Conservation (phyloP, 2,888 invertebrate species). For the Drosophila neotestacea region DNA sequence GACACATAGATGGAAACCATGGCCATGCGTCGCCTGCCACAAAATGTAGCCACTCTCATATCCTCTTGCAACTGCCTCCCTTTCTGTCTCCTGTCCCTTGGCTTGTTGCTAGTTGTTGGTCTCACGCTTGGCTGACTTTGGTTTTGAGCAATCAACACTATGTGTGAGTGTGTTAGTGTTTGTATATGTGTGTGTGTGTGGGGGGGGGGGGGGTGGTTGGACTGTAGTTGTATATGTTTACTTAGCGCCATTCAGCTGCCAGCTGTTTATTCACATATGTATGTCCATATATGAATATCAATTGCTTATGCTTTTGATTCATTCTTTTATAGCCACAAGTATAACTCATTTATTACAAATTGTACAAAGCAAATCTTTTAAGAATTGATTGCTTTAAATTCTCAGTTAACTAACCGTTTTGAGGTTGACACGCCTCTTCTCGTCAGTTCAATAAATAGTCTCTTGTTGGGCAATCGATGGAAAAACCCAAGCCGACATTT, state of each 20-base stretch:
- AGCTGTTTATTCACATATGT: constrained; percentile 65
- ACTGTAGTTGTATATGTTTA: constrained; percentile 59
- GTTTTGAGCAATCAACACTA: constrained; percentile 76
- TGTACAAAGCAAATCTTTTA: neutral
- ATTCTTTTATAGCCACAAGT: constrained; percentile 12
- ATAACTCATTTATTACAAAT: constrained; percentile 1
- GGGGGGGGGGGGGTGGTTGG: constrained; percentile 12
- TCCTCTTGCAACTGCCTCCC: constrained; percentile 14
- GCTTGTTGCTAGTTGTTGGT: constrained; percentile 76
- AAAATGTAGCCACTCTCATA: constrained; percentile 66
- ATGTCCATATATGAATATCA: constrained; percentile 72
- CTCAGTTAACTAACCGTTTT: neutral
- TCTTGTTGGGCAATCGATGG: constrained; percentile 3
- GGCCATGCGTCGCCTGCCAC: constrained; percentile 74
- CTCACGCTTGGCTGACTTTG: constrained; percentile 77
- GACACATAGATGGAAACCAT: constrained; percentile 16
- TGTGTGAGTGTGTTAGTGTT: constrained; percentile 1
- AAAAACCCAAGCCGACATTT: neutral
- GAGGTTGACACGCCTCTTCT: constrained; percentile 9
- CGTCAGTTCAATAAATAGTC: constrained; percentile 31
- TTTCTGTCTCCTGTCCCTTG: constrained; percentile 21
- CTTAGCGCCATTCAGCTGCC: constrained; percentile 70
- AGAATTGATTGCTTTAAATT: constrained; percentile 8
- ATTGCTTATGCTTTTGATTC: constrained; percentile 40
- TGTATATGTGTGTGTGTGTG: constrained; percentile 21